Conservation (phyloP, 2,113 vertebrate genomes). For the Athene noctua region DNA sequence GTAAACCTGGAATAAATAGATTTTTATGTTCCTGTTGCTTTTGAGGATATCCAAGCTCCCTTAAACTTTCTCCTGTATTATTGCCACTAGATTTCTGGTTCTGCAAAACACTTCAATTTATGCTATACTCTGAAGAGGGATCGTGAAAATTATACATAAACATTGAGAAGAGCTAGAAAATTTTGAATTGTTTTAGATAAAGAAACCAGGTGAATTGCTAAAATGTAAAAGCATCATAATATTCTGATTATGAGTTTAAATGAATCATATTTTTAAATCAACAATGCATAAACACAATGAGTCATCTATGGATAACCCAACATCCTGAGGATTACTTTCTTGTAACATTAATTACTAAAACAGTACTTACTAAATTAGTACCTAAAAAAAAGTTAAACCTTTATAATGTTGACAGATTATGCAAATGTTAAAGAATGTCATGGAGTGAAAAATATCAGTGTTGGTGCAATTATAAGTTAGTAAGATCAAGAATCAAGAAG, state of each 20-base stretch:
- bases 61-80: not conserved
- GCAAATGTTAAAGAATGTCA: not conserved
- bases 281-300: not conserved
- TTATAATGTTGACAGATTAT: not conserved
- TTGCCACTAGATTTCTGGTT: not conserved
- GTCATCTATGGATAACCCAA: not conserved
- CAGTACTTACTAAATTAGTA: not conserved
- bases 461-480: not conserved
- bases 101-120: not conserved
- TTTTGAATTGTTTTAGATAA: not conserved
- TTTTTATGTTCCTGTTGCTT: not conserved
- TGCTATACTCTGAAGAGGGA: not conserved
- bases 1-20: not conserved
- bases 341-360: not conserved
- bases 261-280: not conserved
- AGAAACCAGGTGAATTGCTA: not conserved
- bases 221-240: not conserved
- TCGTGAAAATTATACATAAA: not conserved
- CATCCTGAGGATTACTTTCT: not conserved
- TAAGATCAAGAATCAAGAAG: not conserved
- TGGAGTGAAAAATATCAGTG: not conserved
- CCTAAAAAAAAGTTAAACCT: not conserved
- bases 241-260: not conserved
- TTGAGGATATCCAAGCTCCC: not conserved
- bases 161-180: not conserved